Conservation (phyloP, 1,140 invertebrate genomes). For the Andricus grossulariae region DNA sequence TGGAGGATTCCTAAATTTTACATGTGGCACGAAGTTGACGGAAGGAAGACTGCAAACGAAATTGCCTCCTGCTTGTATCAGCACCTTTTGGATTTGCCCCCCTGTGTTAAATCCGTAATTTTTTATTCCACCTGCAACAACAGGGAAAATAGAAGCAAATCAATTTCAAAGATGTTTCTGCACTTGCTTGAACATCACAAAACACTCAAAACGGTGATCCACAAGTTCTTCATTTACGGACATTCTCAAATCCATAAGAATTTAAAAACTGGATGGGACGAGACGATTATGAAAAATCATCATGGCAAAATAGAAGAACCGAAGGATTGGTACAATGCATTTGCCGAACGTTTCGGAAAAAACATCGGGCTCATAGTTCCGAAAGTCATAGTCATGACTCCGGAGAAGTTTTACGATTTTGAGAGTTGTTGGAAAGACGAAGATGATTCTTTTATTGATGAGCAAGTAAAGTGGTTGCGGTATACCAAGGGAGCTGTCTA, state of each 20-base stretch:
- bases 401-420: not conserved
- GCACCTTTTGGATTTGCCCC: not conserved
- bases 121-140: constrained; percentile 4
- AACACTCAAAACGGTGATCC: not conserved
- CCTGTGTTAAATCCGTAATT: not conserved
- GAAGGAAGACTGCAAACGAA: not conserved
- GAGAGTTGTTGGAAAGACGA: not conserved
- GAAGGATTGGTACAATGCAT: not conserved
- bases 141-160: not conserved
- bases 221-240: constrained; percentile 1
- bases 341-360: too few species aligned
- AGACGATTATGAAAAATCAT: not conserved
- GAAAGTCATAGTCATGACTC: not conserved
- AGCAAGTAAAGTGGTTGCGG: too few species aligned
- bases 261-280: not conserved
- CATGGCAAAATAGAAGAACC: constrained; percentile 1
- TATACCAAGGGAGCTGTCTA: too few species aligned
- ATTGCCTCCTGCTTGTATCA: not conserved
- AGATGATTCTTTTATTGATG: too few species aligned
- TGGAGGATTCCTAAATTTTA: not conserved
- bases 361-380: not conserved
- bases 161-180: not conserved
- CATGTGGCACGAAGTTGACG: not conserved
- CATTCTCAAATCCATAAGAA: not conserved
- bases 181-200: not conserved